Evolutionary conservation across 2,113 vertebrate species (phyloP), one percentile per base, ranked within the genome.

Genomic region (Erinaceus europaeus): DNA sequence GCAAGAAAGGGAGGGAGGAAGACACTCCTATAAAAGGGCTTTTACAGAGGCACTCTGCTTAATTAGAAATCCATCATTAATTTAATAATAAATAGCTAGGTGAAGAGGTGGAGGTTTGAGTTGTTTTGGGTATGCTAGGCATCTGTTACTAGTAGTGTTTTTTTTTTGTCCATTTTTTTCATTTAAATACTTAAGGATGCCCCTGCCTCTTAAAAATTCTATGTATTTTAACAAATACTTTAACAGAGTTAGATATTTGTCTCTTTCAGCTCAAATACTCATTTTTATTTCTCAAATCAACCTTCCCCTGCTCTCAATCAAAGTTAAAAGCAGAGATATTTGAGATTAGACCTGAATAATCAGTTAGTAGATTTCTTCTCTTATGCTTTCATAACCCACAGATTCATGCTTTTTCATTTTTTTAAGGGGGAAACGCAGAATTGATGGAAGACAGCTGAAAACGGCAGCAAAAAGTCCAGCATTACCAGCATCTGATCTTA

Each of bases 401-500:
- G 85, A 93, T 96, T 96, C 46, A 62, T 67, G 88, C 84, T 93
- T 95, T 89, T 91, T 96, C 71, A 0, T 94, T 95, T 93, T 96
- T 93, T 92, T 62, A 90, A 91, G 48, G 40, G 88, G 13, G 86
- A 84, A 92, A 0, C 88, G 90, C 68, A 90, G 93, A 95, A 90
- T 74, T 95, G 95, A 96, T 90, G 94, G 92, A 95, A 96, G 93
- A 92, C 85, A 96, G 93, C 95, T 96, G 94, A 94, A 94, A 96
- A 95, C 93, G 96, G 96, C 84, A 42, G 93, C 83, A 40, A 83
- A 96, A 94, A 95, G 97, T 97, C 97, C 97, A 59, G 97, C 95
- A 95, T 94, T 96, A 92, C 95, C 95, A 94, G 97, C 97, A 98
- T 98, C 98, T 98, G 98, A 98, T 98, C 98, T 98, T 98, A 98